Evolutionary conservation across 2,797 vertebrate genomes (phyloP).

Genomic region (Avahi laniger): DNA sequence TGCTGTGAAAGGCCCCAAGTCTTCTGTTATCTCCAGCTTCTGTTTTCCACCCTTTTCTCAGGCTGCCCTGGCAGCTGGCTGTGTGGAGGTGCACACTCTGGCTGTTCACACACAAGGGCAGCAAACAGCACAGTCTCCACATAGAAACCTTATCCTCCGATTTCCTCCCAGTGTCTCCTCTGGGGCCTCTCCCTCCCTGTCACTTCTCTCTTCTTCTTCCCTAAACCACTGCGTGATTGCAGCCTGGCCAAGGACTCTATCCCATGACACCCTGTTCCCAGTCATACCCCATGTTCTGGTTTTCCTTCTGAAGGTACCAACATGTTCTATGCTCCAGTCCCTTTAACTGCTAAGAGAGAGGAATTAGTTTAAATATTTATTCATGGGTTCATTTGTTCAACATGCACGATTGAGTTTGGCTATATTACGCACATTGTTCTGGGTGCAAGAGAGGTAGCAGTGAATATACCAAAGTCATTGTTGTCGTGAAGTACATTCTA

Average conservation of each 20-base stretch:
- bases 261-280: neutral
- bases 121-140: neutral
- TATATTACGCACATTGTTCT: neutral
- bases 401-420: neutral
- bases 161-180: neutral
- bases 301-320: neutral
- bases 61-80: constrained; percentile 47
- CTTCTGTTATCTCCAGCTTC: constrained; percentile 51
- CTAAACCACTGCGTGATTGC: neutral
- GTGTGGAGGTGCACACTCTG: neutral
- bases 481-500: neutral
- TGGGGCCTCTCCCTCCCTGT: neutral
- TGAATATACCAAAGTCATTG: neutral
- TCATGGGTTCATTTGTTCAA: neutral
- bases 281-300: neutral
- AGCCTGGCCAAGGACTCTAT: neutral
- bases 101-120: neutral
- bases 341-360: neutral
- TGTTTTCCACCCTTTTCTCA: neutral
- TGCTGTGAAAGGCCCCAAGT: constrained; percentile 67
- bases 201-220: neutral
- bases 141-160: neutral
- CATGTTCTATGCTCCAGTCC: neutral
- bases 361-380: neutral
- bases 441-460: neutral